phyloP scores from a whole-genome alignment of 2,113 vertebrate species.

The Fregata magnificens region DNA sequence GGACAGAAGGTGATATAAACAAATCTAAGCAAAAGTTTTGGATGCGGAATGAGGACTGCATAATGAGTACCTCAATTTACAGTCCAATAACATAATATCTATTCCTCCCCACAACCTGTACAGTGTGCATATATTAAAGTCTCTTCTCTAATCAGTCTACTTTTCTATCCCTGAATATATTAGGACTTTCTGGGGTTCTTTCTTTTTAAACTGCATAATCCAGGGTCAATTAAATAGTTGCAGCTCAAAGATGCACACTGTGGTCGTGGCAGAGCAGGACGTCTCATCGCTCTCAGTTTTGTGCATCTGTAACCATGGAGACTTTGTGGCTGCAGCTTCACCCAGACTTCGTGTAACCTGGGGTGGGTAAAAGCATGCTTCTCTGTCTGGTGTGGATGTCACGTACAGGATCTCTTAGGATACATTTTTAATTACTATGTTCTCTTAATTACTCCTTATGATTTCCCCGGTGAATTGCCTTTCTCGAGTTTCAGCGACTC shows the following conservation, averaged over 20 bases:
- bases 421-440: constrained; percentile 31
- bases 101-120: neutral
- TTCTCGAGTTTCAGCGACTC: constrained; percentile 30
- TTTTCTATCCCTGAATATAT: neutral
- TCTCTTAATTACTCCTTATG: constrained; percentile 68
- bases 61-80: neutral
- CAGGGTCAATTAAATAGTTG: neutral
- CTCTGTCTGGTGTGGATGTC: neutral
- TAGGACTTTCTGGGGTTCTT: neutral
- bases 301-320: constrained; percentile 73
- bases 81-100: neutral
- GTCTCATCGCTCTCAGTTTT: neutral
- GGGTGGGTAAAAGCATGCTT: neutral
- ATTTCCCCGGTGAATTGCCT: constrained; percentile 45
- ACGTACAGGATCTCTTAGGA: constrained; percentile 13
- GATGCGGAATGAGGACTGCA: neutral
- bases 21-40: constrained; percentile 21
- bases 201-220: neutral
- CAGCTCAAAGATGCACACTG: neutral
- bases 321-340: constrained; percentile 50
- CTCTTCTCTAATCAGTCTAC: neutral
- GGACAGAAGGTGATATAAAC: neutral
- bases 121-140: neutral
- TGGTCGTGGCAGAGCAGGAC: neutral
- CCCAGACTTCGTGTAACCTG: constrained; percentile 34